phyloP scores from a whole-genome alignment of 2,888 invertebrate species.

The Lasioglossum malachurum region DNA sequence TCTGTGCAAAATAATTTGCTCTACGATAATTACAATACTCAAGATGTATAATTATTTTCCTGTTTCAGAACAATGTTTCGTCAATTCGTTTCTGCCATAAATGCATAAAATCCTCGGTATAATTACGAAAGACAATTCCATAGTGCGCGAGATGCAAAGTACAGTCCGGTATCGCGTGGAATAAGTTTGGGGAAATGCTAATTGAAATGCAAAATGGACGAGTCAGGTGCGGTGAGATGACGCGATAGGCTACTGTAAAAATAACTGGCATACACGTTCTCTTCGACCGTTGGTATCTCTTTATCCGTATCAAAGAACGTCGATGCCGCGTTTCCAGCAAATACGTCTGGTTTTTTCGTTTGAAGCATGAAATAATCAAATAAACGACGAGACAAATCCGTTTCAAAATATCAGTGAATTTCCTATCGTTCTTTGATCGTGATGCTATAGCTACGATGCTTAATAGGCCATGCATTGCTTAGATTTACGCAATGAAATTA shows the following conservation, averaged over 20 bases:
- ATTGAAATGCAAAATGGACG: conserved; percentile 30
- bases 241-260: conserved; percentile 34
- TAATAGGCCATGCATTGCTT: conserved; percentile 8
- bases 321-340: not conserved
- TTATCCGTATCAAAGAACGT: conserved; percentile 30
- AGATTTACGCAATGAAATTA: not conserved
- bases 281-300: conserved; percentile 7
- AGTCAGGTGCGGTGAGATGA: not conserved
- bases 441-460: not conserved
- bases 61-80: not conserved
- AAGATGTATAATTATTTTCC: not conserved
- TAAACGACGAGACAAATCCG: not conserved
- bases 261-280: conserved; percentile 21
- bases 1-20: not conserved
- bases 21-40: not conserved
- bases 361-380: not conserved
- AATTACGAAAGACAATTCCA: conserved; percentile 36
- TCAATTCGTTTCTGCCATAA: not conserved
- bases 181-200: conserved; percentile 31
- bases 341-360: not conserved
- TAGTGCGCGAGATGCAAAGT: conserved; percentile 9
- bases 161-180: not conserved
- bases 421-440: not conserved
- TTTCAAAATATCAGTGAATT: not conserved
- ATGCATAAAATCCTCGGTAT: not conserved